Evolutionary conservation across 2,888 invertebrate species (phyloP).

Genomic region (Drosophila parthenogenetica): DNA sequence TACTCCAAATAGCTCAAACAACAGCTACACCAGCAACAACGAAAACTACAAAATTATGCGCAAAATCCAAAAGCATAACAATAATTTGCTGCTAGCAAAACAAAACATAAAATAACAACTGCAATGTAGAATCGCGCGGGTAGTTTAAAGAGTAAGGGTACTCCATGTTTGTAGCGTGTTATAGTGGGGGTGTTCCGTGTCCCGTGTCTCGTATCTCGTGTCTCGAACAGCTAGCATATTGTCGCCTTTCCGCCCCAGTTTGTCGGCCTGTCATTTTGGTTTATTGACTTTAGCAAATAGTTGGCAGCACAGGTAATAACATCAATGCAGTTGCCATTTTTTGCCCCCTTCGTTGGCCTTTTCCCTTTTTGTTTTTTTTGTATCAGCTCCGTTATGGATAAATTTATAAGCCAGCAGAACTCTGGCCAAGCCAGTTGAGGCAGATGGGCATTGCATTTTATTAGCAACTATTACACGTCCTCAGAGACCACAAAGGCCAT

Average conservation of each 20-base stretch:
- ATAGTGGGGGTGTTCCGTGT: slow-evolving; percentile 2
- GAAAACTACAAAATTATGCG: slow-evolving; percentile 77
- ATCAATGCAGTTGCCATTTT: slow-evolving; percentile 82
- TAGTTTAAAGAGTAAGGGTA: neutral
- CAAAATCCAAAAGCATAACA: slow-evolving; percentile 79
- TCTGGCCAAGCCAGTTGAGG: slow-evolving; percentile 13
- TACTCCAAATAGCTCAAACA: slow-evolving; percentile 69
- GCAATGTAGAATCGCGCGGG: slow-evolving; percentile 15
- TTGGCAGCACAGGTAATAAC: slow-evolving; percentile 80
- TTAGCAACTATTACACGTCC: slow-evolving; percentile 78
- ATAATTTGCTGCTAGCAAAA: slow-evolving; percentile 68
- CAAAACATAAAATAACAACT: slow-evolving; percentile 50
- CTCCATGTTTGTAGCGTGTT: neutral
- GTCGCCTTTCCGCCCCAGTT: slow-evolving; percentile 44
- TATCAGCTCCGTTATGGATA: slow-evolving; percentile 29
- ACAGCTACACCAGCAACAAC: slow-evolving; percentile 30
- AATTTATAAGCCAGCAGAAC: slow-evolving; percentile 37
- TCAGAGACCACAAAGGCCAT: slow-evolving; percentile 36
- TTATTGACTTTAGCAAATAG: slow-evolving; percentile 81
- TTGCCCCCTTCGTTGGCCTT: slow-evolving; percentile 38
- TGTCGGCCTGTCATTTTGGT: slow-evolving; percentile 71
- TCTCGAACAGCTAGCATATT: slow-evolving; percentile 23
- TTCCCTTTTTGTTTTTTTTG: neutral
- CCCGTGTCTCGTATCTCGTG: slow-evolving; percentile 26
- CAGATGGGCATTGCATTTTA: slow-evolving; percentile 79